A percentile compares a stretch with the other conserved stretches of the same genome.
Conservation (phyloP, 2,113 vertebrate genomes). For the Cephalopholis sonnerati region DNA sequence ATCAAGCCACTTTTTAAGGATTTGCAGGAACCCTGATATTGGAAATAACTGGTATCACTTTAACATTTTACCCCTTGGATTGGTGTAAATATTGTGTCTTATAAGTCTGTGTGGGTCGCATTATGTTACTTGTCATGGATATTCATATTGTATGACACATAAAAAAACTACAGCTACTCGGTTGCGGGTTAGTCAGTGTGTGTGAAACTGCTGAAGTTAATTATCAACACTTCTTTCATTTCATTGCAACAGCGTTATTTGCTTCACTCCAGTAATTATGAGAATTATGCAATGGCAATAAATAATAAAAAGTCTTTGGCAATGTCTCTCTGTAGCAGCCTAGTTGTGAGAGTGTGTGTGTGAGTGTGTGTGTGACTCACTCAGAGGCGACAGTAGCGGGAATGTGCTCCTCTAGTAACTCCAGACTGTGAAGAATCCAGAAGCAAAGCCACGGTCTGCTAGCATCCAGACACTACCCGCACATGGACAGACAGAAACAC, state of each 20-base stretch:
- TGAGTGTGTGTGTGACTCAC: slow-evolving; percentile 84
- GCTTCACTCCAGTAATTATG: slow-evolving; percentile 7
- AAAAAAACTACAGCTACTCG: not conserved
- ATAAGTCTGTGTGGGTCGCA: not conserved
- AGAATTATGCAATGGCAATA: slow-evolving; percentile 13
- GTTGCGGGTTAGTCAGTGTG: not conserved
- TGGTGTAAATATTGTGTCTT: not conserved
- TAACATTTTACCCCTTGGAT: not conserved
- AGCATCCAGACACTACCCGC: slow-evolving; percentile 93
- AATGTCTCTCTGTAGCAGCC: not conserved
- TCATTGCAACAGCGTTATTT: not conserved
- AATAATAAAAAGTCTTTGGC: slow-evolving; percentile 18
- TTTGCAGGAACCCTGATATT: too few species aligned
- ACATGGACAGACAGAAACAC: slow-evolving; percentile 15
- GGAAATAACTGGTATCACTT: not conserved
- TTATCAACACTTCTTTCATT: slow-evolving; percentile 1
- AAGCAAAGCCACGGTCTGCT: slow-evolving; percentile 99
- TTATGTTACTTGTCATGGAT: not conserved
- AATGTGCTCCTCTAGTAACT: slow-evolving; percentile 92
- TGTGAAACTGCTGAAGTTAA: not conserved
- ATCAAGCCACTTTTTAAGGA: too few species aligned
- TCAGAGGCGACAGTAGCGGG: slow-evolving; percentile 89
- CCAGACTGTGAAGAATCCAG: slow-evolving; percentile 98
- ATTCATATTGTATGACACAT: not conserved
- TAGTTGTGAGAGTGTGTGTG: not conserved